Evolutionary conservation across 1,140 invertebrate genomes (phyloP), one percentile per base, ranked within the genome.

Genomic region (Trissolcus basalis): DNA sequence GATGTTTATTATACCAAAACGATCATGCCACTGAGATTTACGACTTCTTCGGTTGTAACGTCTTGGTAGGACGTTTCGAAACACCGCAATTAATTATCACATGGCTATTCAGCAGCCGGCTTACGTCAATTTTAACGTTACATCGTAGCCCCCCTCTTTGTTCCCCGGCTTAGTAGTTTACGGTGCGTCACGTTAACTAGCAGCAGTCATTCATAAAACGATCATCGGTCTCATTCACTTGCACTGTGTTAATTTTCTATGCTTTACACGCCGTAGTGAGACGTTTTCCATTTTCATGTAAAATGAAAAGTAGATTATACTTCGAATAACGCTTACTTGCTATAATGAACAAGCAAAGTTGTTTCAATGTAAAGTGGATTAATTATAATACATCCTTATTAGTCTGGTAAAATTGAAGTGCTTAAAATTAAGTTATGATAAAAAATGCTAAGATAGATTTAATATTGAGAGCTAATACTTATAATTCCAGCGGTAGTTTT

Each of bases 1-100:
- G n/a, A n/a, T 47, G 59, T 64, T 69, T 65, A 69, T 65, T 55
- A 59, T 50, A 19, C 13, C 39, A 27, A 51, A 27, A 41, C 58
- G 64, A 69, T 73, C 65, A 55, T 61, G 19, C 54, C 13, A 41
- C 10, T 19, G 44, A 69, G 60, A 76, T 76, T 76, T 64, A 76
- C 49, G 55, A 47, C 58, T 43, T 45, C 60, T 59, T 60, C 16
- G 19, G 48, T 6, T 69, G 60, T 65, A 60, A 27, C 64, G 48
- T 63, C 72, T 76, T 65, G 72, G 58, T 65, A n/a, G 59, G 50
- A 60, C 54, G 47, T 35, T 36, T 41, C 19, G 64, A 63, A 69
- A 64, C 55, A 45, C 58, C 10, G 41, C 71, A 48, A 75, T 75
- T 68, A 27, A 75, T 75, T 75, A 68, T 67, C 55, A n/a, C 55